Evolutionary conservation across 1,140 invertebrate genomes (phyloP), one percentile per base, ranked within the genome.

Genomic region (Muscidifurax raptorellus): DNA sequence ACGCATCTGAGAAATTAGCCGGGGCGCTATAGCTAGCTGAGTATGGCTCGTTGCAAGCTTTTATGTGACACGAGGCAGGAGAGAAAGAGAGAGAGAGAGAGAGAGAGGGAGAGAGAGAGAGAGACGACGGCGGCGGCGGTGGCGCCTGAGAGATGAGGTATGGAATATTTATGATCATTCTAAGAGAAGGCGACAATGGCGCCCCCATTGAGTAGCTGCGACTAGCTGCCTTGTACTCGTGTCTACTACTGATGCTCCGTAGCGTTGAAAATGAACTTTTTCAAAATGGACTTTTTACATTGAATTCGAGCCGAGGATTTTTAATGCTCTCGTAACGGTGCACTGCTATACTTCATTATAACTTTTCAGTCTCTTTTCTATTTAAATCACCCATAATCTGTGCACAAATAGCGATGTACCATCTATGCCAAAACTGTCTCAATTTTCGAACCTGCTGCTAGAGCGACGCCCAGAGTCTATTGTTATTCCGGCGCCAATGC

Each of bases 101-200:
- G 15, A 74, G 18, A 40, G 15, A 81, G n/a, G n/a, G n/a, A n/a
- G n/a, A 82, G 86, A 44, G 47, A 32, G 44, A 74, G 22, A 13
- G 83, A 83, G 76, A 71, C n/a, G 82, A 25, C 59, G 76, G 69
- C 25, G 52, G 81, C 67, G 67, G 44, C 83, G 25, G 67, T 59
- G 32, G 72, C 9, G 67, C 44, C 15, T 71, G 86, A 86, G 82
- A 88, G 85, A 90, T 85, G 88, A 90, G 88, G 69, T 82, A 85
- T 89, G 81, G 83, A 90, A 89, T 89, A 90, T 89, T 89, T 89
- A 89, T 89, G 88, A 85, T 88, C 87, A 88, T 90, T 89, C 86
- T 90, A 88, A 83, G 77, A 82, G 67, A 47, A 69, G n/a, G 71
- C 82, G 87, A 89, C 89, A 89, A 89, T 90, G 83, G 77, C 76